Evolutionary conservation across 1,140 invertebrate genomes (phyloP), one percentile per base, ranked within the genome.

Genomic region (Sycobia sp.): DNA sequence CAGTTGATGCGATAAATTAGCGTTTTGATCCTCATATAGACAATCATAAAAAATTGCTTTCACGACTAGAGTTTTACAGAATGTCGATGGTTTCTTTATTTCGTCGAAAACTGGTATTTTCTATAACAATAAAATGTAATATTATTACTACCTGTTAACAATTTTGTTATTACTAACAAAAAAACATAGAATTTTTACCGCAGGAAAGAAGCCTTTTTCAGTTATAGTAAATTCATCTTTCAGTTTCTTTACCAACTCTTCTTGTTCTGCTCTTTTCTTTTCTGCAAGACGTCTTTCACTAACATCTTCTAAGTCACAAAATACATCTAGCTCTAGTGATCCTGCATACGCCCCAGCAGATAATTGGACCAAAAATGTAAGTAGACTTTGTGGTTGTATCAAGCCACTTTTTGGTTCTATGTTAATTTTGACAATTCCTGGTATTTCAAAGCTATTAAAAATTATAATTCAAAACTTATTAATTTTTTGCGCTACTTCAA

Each of bases 141-240:
- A 16, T 49, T 23, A 36, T 20, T 38, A n/a, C 2, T 16, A 27
- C n/a, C 9, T 27, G 38, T 41, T 39, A 20, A 18, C 62, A 3
- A 1, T 7, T 55, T n/a, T 14, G n/a, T n/a, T n/a, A n/a, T n/a
- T n/a, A n/a, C n/a, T 34, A 4, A 20, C 16, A 27, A 4, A n/a
- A 29, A 61, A 36, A 22, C 8, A 22, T 38, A 20, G 8, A n/a
- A 66, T 51, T 23, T 47, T 62, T 67, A 77, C 76, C 27, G 73
- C 66, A 29, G 65, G 34, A n/a, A 23, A 60, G 34, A 64, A 51
- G 29, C 71, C 72, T 65, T 71, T 73, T 50, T 78, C 75, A 0
- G 72, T 78, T 7, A 78, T 73, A 7, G 32, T 66, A 50, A 78
- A 78, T 36, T 76, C 64, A 18, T 59, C 55, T 41, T 73, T 36